Evolutionary conservation across 1,140 invertebrate genomes (phyloP).

Genomic region (Apocrypta bakeri): DNA sequence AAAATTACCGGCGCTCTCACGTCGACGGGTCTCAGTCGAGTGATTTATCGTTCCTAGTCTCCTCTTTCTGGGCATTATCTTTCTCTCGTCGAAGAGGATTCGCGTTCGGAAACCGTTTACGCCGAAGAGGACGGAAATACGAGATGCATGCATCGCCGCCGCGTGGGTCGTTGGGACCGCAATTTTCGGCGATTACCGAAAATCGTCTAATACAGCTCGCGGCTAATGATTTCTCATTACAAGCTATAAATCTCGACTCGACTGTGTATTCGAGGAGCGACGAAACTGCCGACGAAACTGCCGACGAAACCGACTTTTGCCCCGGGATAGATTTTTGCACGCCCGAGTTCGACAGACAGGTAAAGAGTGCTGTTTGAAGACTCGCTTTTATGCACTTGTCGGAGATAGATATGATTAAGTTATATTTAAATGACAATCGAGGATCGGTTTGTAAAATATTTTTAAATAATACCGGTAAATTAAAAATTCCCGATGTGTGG

Average conservation of each 20-base stretch:
- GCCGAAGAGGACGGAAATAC: constrained; percentile 18
- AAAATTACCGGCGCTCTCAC: constrained; percentile 22
- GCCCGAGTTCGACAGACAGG: neutral
- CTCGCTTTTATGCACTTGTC: neutral
- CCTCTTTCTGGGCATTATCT: neutral
- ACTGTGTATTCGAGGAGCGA: constrained; percentile 13
- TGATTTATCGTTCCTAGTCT: constrained; percentile 47
- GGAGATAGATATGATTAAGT: neutral
- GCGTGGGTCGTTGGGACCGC: constrained; percentile 55
- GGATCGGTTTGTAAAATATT: neutral
- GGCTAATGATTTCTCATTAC: constrained; percentile 75
- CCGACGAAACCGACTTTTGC: constrained; percentile 18
- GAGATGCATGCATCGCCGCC: constrained; percentile 9
- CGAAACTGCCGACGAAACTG: constrained; percentile 3
- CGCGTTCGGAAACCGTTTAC: constrained; percentile 44
- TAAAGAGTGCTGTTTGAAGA: neutral
- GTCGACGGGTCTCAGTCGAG: constrained; percentile 41
- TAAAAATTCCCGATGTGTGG: neutral
- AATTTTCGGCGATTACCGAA: constrained; percentile 72
- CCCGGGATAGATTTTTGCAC: constrained; percentile 48
- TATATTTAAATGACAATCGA: neutral
- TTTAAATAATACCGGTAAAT: neutral
- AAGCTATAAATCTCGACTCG: constrained; percentile 71
- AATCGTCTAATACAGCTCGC: constrained; percentile 71
- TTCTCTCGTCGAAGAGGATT: constrained; percentile 30